These are phyloP conservation scores for Diadema setosum DNA, from an alignment of 35 echinoderm and acorn worm genomes.

Conservation along the genomic window DNA sequence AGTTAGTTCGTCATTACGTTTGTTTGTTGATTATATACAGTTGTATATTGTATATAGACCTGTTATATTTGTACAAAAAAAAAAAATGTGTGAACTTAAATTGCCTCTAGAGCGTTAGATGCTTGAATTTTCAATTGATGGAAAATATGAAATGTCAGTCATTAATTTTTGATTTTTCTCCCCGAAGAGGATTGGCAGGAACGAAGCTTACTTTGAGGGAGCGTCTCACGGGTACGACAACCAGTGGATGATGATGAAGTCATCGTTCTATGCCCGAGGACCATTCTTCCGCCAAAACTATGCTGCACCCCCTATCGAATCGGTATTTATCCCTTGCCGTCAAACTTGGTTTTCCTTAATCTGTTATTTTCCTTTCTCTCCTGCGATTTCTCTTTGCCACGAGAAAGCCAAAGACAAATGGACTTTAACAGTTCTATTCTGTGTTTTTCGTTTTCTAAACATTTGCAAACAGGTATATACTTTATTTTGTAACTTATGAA, in stretches of 20 bases:
- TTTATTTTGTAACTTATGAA: too few species aligned
- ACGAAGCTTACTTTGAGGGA: not conserved
- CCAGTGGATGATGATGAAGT: slow-evolving; percentile 58
- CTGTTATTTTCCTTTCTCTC: too few species aligned
- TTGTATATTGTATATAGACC: not conserved
- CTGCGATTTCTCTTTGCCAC: too few species aligned
- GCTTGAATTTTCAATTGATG: too few species aligned
- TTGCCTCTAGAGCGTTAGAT: too few species aligned
- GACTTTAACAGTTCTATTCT: too few species aligned
- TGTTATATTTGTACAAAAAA: not conserved
- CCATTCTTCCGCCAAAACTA: slow-evolving; percentile 71
- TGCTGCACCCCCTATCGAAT: slow-evolving; percentile 32
- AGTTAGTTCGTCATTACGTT: not conserved
- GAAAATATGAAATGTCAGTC: too few species aligned
- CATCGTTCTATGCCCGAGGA: slow-evolving; percentile 78
- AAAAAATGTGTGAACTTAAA: not conserved
- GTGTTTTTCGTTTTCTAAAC: too few species aligned
- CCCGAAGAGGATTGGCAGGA: not conserved
- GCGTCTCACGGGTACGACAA: slow-evolving; percentile 89
- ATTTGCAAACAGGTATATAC: too few species aligned
- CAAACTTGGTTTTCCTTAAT: too few species aligned
- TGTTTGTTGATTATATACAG: not conserved
- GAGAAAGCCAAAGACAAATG: too few species aligned
- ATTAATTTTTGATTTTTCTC: not conserved
- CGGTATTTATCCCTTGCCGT: too few species aligned